Evolutionary conservation across 2,113 vertebrate species (phyloP).

Genomic region (Eulemur rufifrons): DNA sequence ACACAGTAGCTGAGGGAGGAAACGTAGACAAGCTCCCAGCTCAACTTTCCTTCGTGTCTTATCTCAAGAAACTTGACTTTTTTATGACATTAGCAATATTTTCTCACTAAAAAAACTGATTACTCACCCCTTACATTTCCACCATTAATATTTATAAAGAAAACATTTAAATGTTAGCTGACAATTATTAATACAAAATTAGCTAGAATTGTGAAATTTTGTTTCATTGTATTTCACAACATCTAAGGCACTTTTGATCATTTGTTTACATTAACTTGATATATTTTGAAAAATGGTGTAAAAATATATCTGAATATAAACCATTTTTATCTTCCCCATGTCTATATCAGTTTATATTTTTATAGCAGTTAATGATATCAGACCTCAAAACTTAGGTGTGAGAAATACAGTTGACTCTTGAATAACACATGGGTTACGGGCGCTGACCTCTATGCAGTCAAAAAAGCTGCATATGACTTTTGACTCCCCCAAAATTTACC

Average conservation of each 20-base stretch:
- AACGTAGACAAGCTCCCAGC: not conserved
- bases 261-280: not conserved
- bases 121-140: not conserved
- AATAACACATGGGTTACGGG: not conserved
- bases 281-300: not conserved
- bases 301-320: not conserved
- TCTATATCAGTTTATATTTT: not conserved
- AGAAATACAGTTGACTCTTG: not conserved
- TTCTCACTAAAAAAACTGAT: not conserved
- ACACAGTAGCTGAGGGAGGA: rapidly evolving
- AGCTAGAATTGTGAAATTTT: not conserved
- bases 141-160: not conserved
- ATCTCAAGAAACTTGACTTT: not conserved
- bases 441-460: not conserved
- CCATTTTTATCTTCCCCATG: not conserved
- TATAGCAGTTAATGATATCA: not conserved
- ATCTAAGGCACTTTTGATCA: not conserved
- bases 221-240: not conserved
- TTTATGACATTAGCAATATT: not conserved
- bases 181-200: not conserved
- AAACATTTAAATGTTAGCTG: not conserved
- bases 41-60: not conserved
- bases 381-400: not conserved
- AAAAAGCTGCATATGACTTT: not conserved
- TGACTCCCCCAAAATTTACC: not conserved